These are phyloP conservation scores for Holothuria glaberrima DNA, from an alignment of 35 echinoderm and acorn worm genomes.

Conservation along the genomic window DNA sequence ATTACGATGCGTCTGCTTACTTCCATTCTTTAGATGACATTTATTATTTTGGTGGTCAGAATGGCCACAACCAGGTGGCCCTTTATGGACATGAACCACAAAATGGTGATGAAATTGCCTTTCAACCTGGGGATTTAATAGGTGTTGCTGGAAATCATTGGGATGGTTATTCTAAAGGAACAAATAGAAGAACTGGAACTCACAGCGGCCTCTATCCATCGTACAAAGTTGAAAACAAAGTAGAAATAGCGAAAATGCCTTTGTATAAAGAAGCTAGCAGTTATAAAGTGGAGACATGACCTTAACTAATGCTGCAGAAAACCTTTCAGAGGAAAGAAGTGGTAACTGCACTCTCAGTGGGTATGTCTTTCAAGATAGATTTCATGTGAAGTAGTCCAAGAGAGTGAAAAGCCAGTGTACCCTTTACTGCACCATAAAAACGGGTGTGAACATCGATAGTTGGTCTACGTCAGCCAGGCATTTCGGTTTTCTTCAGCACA, in stretches of 20 bases:
- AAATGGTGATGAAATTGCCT: slow-evolving; percentile 64
- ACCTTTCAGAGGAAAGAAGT: no score
- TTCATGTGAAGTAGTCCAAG: no score
- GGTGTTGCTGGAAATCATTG: slow-evolving; percentile 98
- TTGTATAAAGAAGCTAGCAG: slow-evolving; percentile 69
- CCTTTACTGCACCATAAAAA: no score
- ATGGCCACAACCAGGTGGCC: slow-evolving; percentile 76
- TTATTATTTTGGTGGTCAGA: slow-evolving; percentile 96
- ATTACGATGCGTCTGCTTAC: slow-evolving; percentile 76
- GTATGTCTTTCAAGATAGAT: no score
- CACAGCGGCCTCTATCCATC: slow-evolving; percentile 84
- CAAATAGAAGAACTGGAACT: slow-evolving; percentile 56
- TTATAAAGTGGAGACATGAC: slow-evolving; percentile 52
- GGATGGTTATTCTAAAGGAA: slow-evolving; percentile 95
- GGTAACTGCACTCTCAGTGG: no score
- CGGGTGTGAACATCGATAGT: no score
- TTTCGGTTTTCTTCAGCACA: no score
- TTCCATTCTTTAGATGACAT: slow-evolving; percentile 97
- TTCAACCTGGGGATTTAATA: slow-evolving; percentile 69
- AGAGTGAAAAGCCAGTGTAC: no score
- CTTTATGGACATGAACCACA: slow-evolving; percentile 79
- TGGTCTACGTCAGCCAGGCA: no score
- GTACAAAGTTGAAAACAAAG: slow-evolving; percentile 92
- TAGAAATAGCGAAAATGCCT: slow-evolving; percentile 82
- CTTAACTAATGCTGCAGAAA: background rate